Evolutionary conservation across 53 echinoderm and acorn worm genomes (phyloP).

Genomic region (Actinopyga echinites): DNA sequence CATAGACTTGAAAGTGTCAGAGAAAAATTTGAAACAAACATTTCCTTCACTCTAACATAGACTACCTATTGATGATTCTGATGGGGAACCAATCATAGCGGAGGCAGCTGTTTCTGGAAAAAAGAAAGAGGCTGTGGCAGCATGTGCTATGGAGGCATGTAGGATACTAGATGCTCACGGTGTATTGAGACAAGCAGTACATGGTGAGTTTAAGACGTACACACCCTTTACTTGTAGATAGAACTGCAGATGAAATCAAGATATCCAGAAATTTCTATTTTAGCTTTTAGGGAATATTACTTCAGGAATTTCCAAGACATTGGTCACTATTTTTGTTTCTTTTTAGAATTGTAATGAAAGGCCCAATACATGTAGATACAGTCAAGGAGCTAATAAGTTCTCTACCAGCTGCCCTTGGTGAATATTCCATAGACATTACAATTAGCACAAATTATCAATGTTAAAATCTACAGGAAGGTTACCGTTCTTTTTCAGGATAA

Average conservation of each 20-base stretch:
- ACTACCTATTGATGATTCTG: constrained; percentile 83
- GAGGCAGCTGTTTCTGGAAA: constrained; percentile 87
- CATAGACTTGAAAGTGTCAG: background rate
- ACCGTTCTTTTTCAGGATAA: no score
- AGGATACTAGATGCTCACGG: constrained; percentile 91
- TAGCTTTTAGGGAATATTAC: background rate
- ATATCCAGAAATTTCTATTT: background rate
- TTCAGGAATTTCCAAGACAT: background rate
- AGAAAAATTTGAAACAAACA: background rate
- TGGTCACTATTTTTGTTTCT: background rate
- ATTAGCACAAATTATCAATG: no score
- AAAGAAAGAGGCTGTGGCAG: constrained; percentile 90
- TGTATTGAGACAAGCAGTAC: constrained; percentile 86
- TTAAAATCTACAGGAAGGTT: no score
- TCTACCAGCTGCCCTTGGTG: no score
- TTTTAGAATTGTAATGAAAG: no score
- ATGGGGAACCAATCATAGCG: constrained; percentile 76
- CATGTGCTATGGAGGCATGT: constrained; percentile 95
- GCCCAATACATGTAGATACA: no score
- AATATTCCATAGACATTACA: no score
- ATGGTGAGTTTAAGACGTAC: constrained; percentile 67
- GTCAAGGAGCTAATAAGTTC: no score
- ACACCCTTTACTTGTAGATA: no score
- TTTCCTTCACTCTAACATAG: constrained; percentile 38
- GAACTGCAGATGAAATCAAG: background rate